phyloP scores from a whole-genome alignment of 1,140 invertebrate genomes.

The Heliconius hewitsoni region DNA sequence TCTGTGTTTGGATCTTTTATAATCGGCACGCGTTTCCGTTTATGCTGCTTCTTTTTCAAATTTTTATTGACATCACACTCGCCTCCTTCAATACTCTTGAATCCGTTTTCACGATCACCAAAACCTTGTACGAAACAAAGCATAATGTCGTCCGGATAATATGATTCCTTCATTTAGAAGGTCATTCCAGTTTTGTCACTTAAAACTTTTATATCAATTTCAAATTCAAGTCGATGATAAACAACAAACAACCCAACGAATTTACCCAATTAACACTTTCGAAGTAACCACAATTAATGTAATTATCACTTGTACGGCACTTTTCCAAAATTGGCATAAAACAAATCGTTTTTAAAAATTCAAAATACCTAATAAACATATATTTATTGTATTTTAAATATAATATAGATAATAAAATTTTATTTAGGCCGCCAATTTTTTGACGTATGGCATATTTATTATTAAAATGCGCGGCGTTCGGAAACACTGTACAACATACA shows the following conservation, averaged over 20 bases:
- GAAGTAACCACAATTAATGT: constrained; percentile 3
- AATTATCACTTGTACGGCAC: background rate
- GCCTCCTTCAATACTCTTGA: constrained; percentile 43
- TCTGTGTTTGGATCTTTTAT: constrained; percentile 39
- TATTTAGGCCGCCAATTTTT: constrained; percentile 23
- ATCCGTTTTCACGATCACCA: constrained; percentile 57
- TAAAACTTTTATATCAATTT: constrained; percentile 15
- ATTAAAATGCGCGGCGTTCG: constrained; percentile 46
- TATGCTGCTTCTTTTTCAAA: constrained; percentile 47
- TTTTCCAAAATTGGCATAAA: background rate
- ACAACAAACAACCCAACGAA: background rate
- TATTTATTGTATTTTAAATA: background rate
- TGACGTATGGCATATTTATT: constrained; percentile 40
- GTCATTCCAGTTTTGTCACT: constrained; percentile 40
- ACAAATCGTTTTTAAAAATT: background rate
- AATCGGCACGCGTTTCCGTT: constrained; percentile 55
- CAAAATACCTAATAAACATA: background rate
- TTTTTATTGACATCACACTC: constrained; percentile 45
- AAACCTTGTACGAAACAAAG: constrained; percentile 76
- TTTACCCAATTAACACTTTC: background rate
- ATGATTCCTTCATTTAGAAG: constrained; percentile 75
- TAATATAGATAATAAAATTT: constrained; percentile 3
- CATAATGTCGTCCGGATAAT: constrained; percentile 74
- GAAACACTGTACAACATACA: constrained; percentile 52
- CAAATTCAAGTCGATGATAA: constrained; percentile 10